A percentile compares a stretch with the other conserved stretches of the same genome.
These are phyloP conservation scores for Chaitophorus viminalis DNA, from an alignment of 2,888 invertebrate species.

Conservation along the genomic window DNA sequence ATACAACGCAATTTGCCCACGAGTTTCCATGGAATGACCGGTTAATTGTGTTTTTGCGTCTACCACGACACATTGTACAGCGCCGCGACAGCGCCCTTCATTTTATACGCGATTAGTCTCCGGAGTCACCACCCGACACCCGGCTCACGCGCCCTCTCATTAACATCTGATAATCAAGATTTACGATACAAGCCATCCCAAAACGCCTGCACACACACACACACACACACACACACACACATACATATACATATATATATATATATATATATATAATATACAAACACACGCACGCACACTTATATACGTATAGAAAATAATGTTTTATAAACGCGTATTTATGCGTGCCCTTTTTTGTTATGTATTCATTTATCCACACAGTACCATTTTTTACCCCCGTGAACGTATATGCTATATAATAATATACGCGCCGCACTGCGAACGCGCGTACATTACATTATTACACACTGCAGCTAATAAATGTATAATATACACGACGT, in stretches of 20 bases:
- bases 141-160: conserved; percentile 44
- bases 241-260: too few relatives aligned
- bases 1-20: conserved; percentile 41
- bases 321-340: conserved; percentile 28
- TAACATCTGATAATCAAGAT: conserved; percentile 53
- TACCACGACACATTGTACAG: conserved; percentile 53
- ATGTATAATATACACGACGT: too few relatives aligned
- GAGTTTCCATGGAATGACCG: conserved; percentile 48
- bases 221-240: not conserved
- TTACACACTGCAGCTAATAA: not conserved
- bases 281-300: not conserved
- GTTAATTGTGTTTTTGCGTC: conserved; percentile 59
- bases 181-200: conserved; percentile 26
- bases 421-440: not conserved
- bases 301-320: not conserved
- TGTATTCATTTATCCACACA: conserved; percentile 26
- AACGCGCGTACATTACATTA: not conserved
- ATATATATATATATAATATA: too few relatives aligned
- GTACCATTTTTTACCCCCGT: not conserved
- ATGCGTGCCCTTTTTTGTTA: conserved; percentile 4
- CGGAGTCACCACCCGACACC: conserved; percentile 28
- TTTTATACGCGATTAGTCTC: conserved; percentile 54
- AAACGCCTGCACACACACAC: not conserved
- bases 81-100: conserved; percentile 39
- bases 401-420: too few relatives aligned